These are phyloP conservation scores for Triops longicaudatus DNA, from an alignment of 1,140 invertebrate genomes.

Conservation along the genomic window DNA sequence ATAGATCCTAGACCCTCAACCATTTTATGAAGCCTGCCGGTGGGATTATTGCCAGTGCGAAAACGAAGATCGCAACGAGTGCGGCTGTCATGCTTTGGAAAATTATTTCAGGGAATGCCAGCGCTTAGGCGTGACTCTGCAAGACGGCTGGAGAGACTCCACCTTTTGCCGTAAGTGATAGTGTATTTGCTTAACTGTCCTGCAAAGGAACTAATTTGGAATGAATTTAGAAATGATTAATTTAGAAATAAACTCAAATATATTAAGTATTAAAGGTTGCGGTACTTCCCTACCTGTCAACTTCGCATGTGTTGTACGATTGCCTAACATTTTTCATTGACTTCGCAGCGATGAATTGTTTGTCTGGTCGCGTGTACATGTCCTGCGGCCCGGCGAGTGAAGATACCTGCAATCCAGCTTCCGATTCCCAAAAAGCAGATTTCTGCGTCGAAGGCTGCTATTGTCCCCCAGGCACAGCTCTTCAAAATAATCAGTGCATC, in stretches of 20 bases:
- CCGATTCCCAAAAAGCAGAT: constrained; percentile 36
- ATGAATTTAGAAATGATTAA: background rate
- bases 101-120: constrained; percentile 67
- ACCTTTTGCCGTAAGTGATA: constrained; percentile 63
- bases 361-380: constrained; percentile 56
- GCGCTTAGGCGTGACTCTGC: constrained; percentile 50
- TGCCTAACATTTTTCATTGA: background rate
- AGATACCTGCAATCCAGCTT: constrained; percentile 46
- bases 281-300: too few relatives aligned
- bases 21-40: constrained; percentile 53
- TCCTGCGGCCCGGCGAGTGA: constrained; percentile 52
- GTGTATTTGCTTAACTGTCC: too few relatives aligned
- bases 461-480: constrained; percentile 62
- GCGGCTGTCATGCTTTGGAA: constrained; percentile 64
- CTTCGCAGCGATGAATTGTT: constrained; percentile 57
- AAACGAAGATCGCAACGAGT: constrained; percentile 42
- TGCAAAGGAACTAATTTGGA: background rate
- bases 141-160: constrained; percentile 60
- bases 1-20: constrained; percentile 42
- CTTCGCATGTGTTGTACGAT: background rate
- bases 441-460: constrained; percentile 77
- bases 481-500: constrained; percentile 65
- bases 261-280: too few relatives aligned
- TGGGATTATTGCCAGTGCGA: constrained; percentile 68
- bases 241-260: too few relatives aligned